Percentiles rank a stretch among this genome's conserved stretches.
Evolutionary conservation across 2,113 vertebrate genomes (phyloP).

Genomic region (Atrichornis clamosus): DNA sequence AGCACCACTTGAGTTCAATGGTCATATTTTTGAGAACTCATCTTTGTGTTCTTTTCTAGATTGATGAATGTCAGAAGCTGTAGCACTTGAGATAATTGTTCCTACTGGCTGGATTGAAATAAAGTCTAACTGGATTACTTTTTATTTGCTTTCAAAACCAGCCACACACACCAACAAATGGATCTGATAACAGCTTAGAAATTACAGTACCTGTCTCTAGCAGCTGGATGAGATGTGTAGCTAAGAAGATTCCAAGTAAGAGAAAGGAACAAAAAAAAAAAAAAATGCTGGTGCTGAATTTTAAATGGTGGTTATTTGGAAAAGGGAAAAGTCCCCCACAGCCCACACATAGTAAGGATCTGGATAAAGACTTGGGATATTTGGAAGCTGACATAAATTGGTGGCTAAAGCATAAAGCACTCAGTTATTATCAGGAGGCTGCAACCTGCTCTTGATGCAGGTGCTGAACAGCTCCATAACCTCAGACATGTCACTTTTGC

Average conservation of each 20-base stretch:
- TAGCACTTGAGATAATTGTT: constrained; percentile 30
- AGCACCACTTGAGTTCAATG: background rate
- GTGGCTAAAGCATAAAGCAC: background rate
- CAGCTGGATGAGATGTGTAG: background rate
- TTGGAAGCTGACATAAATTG: background rate
- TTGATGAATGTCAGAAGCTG: constrained; percentile 14
- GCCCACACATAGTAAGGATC: background rate
- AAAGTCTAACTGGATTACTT: constrained; percentile 46
- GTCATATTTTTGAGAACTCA: constrained; percentile 4
- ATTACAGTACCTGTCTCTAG: background rate
- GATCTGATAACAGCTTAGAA: constrained; percentile 8
- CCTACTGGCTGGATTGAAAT: constrained; percentile 2
- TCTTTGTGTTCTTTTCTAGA: background rate
- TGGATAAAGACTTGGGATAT: background rate
- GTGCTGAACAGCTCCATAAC: background rate
- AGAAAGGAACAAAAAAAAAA: background rate
- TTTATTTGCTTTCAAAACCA: constrained; percentile 26
- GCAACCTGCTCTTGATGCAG: background rate
- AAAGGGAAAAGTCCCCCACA: background rate
- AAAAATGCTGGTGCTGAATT: background rate
- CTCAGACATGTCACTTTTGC: background rate
- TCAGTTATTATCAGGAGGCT: background rate
- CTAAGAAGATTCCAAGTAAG: background rate
- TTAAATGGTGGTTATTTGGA: background rate
- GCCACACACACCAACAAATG: background rate